Base-by-base conservation (phyloP, 2,113 vertebrate genomes). In the Arvicanthis niloticus region DNA sequence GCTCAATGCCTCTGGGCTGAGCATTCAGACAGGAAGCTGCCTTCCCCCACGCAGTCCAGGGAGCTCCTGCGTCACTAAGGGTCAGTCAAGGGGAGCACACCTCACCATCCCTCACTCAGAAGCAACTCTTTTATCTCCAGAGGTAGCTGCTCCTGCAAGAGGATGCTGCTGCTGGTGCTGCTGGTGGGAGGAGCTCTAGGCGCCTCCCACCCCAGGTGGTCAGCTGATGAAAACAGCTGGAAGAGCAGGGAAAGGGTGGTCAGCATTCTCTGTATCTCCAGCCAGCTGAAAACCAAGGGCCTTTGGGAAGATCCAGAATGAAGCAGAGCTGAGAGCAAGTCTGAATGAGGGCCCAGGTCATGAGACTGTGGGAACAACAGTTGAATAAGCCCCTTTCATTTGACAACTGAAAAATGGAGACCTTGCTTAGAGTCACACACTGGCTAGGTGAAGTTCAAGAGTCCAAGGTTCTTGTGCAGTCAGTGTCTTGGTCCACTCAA, bases 331-430 rank as follows among this genome's bases (percentile, higher is more conserved):
- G 45, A 72, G 88, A 91, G n/a, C 76, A 67, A n/a, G 34, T 12
- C 5, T 2, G 26, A 68, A 5, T 48, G 60, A 81, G 19, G 31
- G 11, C 26, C 48, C 4, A 19, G 70, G 22, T 11, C 68, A 42
- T 3, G 7, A 73, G 45, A 65, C 15, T n/a, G 34, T n/a, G 34
- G 10, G 26, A 2, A 70, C 29, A 26, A 87, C 24, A 42, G 6
- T 68, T 67, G n/a, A 48, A 42, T 29, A 29, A 42, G 21, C 5
- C 7, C 2, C 40, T 72, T 48, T 89, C 56, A 65, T 48, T 78
- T 58, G 51, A 89, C 62, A 26, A 80, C 72, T 53, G 89, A 82
- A 87, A 94, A 91, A 80, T 65, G 60, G 58, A 91, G 45, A 62
- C 26, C 78, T 76, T 80, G 17, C 13, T 93, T 10, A 65, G 26